Base-by-base conservation (phyloP, 2,113 vertebrate species). In the Hystrix cristata region DNA sequence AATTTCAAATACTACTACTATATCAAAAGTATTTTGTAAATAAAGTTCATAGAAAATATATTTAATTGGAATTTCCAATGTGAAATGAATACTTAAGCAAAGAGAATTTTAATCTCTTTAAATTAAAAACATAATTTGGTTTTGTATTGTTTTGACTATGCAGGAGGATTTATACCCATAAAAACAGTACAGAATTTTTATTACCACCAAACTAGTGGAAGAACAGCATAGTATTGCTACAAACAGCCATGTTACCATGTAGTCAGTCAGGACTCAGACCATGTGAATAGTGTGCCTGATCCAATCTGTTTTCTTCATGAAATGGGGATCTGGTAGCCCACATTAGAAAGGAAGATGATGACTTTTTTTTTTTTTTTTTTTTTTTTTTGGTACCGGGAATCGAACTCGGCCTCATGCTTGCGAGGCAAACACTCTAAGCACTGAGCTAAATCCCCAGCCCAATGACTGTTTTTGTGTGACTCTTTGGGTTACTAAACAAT, bases 71-170 rank as follows among this genome's bases (percentile, higher is more conserved):
- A 87, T 90, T 60, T 82, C 46, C 6, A 25, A 6, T 83, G 14
- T 80, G 64, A 14, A 85, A 67, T 96, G 67, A 90, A 34, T 51
- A 55, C 46, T 87, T 91, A 85, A 94, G 60, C 19, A 87, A 84
- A 62, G 87, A 9, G 19, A 93, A 69, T 78, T 90, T 96, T 96
- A 87, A 5, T 93, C 21, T 91, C 18, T 53, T 88, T 84, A 84
- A 74, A 46, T 87, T 51, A 82, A 90, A 65, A 94, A 46, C 43
- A 31, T 60, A 84, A 19, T 29, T n/a, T 46, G 8, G 15, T 23
- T 76, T 29, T 25, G 0, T 76, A 21, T 86, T 80, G 31, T 74
- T 62, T 91, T 86, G 38, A 51, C 62, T 31, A 34, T 94, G 10
- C 31, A 69, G 16, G 67, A 83, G 21, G 27, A 65, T 94, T 80